These are phyloP conservation scores for Antechinus flavipes DNA, from an alignment of 2,113 vertebrate species.

Conservation along the genomic window DNA sequence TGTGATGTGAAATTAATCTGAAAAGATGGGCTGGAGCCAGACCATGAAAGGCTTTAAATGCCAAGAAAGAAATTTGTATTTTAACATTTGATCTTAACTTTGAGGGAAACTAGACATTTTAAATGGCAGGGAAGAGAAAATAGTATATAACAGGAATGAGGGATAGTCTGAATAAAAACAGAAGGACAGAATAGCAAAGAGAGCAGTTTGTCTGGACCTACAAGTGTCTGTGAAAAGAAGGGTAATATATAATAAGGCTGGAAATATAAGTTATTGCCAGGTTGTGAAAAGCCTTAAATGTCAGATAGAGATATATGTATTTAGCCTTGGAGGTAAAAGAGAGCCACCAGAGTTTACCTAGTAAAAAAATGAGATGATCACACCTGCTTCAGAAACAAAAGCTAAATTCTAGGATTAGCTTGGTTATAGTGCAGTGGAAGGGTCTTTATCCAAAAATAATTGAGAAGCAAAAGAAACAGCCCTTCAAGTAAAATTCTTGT, in stretches of 20 bases:
- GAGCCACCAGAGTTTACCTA: too few relatives aligned
- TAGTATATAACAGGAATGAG: background rate
- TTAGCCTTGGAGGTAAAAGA: too few relatives aligned
- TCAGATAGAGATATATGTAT: too few relatives aligned
- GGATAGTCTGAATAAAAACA: background rate
- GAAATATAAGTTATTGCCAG: background rate
- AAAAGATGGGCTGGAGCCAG: background rate
- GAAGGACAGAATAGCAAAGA: background rate
- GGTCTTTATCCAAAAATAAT: background rate
- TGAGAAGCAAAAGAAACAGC: constrained; percentile 25
- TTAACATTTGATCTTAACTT: background rate
- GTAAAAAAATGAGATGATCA: background rate
- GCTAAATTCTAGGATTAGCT: background rate
- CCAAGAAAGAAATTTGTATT: background rate
- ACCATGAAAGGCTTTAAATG: background rate
- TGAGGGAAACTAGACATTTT: background rate
- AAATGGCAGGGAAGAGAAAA: background rate
- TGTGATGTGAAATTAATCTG: background rate
- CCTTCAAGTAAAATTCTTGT: background rate
- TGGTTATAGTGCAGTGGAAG: background rate
- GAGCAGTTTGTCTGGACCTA: background rate
- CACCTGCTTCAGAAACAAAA: background rate
- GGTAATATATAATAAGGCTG: background rate
- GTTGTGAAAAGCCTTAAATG: too few relatives aligned
- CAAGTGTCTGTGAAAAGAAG: background rate